phyloP scores from a whole-genome alignment of 2,888 invertebrate species.

The Drosophila pseudotakahashii region DNA sequence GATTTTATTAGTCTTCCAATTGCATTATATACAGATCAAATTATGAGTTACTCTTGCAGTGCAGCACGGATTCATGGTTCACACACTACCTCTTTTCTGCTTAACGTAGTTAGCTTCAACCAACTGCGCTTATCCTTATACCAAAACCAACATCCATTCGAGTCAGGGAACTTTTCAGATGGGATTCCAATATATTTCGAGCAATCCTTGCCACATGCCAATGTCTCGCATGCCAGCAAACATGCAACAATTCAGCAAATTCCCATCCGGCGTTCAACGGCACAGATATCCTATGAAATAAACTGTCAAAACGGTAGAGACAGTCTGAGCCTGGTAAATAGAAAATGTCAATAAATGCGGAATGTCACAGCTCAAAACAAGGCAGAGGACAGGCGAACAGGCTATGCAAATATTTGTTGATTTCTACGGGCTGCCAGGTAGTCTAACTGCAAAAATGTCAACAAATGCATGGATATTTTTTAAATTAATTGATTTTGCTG shows the following conservation, averaged over 20 bases:
- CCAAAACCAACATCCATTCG: not conserved
- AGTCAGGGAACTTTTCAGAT: conserved; percentile 17
- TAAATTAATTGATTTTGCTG: conserved; percentile 76
- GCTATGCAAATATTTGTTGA: conserved; percentile 37
- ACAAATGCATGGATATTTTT: conserved; percentile 51
- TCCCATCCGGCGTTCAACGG: conserved; percentile 12
- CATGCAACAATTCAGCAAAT: conserved; percentile 45
- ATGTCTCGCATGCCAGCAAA: conserved; percentile 29
- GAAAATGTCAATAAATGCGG: conserved; percentile 67
- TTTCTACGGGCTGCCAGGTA: conserved; percentile 5
- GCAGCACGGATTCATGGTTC: too few species aligned
- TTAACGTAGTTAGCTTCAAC: not conserved
- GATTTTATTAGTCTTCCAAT: too few species aligned
- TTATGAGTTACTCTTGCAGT: not conserved
- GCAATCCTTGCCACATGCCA: conserved; percentile 52
- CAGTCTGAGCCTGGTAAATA: conserved; percentile 56
- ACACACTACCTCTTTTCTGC: not conserved
- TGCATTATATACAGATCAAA: not conserved
- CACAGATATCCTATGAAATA: conserved; percentile 50
- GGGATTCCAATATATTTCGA: conserved; percentile 21
- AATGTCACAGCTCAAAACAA: conserved; percentile 19
- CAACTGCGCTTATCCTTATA: not conserved
- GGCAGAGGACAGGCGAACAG: conserved; percentile 3
- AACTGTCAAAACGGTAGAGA: conserved; percentile 46
- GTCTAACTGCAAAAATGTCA: conserved; percentile 38